A percentile compares a stretch with the other conserved stretches of the same genome.
phyloP scores from a whole-genome alignment of 2,888 invertebrate genomes.

The Cryptocephalus moraei region DNA sequence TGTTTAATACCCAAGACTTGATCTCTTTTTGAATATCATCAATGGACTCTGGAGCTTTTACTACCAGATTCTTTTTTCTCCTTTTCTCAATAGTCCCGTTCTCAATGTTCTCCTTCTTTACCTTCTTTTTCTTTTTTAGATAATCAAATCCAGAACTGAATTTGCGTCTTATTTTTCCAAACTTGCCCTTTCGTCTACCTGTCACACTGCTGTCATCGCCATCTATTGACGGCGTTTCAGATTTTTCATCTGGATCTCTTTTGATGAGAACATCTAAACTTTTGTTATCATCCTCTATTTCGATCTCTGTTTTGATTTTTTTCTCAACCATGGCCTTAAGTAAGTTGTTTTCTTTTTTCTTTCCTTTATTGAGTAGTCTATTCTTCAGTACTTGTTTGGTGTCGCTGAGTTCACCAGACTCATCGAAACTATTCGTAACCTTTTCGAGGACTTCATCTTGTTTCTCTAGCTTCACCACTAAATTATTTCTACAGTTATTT shows the following conservation, averaged over 20 bases:
- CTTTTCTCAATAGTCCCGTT: conserved; percentile 16
- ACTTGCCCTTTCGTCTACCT: conserved; percentile 43
- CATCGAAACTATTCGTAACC: conserved; percentile 4
- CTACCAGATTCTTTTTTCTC: conserved; percentile 31
- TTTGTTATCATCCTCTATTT: conserved; percentile 27
- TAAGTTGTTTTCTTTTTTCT: conserved; percentile 21
- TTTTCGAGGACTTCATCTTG: conserved; percentile 22
- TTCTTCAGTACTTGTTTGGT: conserved; percentile 22
- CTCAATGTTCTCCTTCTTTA: conserved; percentile 44
- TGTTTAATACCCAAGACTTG: conserved; percentile 86
- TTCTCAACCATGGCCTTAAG: conserved; percentile 25
- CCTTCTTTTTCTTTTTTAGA: conserved; percentile 78
- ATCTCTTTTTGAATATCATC: conserved; percentile 78
- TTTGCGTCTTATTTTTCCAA: conserved; percentile 60
- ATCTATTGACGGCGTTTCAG: conserved; percentile 32
- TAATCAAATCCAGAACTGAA: conserved; percentile 82
- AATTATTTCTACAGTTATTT: conserved; percentile 3
- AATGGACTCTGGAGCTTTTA: conserved; percentile 52
- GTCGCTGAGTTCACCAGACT: conserved; percentile 9
- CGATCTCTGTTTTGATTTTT: conserved; percentile 25
- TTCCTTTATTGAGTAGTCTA: conserved; percentile 19
- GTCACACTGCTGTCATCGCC: conserved; percentile 28
- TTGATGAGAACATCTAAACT: conserved; percentile 23
- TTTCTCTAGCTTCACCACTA: conserved; percentile 11
- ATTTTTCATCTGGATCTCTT: conserved; percentile 31